Base-by-base conservation (phyloP, 2,888 invertebrate genomes). In the Stratiomys singularior region DNA sequence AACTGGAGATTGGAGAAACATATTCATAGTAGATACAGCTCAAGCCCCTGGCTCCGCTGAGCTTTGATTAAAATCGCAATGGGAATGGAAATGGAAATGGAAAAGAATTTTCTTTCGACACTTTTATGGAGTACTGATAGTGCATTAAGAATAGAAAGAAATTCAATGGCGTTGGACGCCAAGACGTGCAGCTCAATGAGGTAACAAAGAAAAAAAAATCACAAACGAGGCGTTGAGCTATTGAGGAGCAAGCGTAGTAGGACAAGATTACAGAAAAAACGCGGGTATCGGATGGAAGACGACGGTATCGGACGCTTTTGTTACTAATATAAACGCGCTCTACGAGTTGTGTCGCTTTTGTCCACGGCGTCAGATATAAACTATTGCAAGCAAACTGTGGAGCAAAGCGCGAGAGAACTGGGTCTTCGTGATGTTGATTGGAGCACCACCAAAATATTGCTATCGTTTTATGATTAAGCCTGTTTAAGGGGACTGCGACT, bases 21-120 rank as follows among this genome's bases (percentile, higher is more conserved):
- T 27, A 69, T 23, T 69, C 69, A 69, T 69, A 18, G 69, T 69
- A n/a, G 47, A 23, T 28, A 25, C 69, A 46, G 47, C 47, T 46
- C 25, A 27, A 69, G 18, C 23, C 69, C 21, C 66, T 13, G 69
- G 23, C 46, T 47, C 37, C 13, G 21, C 44, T 21, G 69, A 47
- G 23, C 47, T 69, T 69, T 25, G 69, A 69, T 69, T 46, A 25
- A 69, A 69, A 47, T 69, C 69, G 69, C 60, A 69, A 47, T 46
- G 69, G 69, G 44, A 69, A 69, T 69, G 69, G 25, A 46, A 69
- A 47, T 46, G 69, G 69, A 69, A 69, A 69, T 69, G 69, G 47
- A 69, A 69, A 69, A 69, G 47, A 69, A 69, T 69, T 69, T 69
- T 69, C 47, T 25, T 69, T 69, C 69, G 69, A 46, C 47, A 69